Base-by-base conservation (phyloP, 2,888 invertebrate genomes). In the Physocephala rufipes region DNA sequence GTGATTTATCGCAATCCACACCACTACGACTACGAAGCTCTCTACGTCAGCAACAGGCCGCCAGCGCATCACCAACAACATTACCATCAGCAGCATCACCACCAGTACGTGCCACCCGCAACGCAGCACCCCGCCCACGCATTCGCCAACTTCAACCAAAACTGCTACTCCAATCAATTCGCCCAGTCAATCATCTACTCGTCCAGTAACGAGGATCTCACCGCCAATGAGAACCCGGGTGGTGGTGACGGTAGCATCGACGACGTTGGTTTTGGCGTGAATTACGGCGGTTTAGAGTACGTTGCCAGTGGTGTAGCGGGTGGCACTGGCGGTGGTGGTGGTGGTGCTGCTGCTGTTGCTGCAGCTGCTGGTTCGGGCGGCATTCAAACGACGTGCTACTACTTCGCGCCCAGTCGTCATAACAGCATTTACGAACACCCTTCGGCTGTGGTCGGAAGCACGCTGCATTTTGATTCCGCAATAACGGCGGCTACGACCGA, bases 1-100 rank as follows among this genome's bases (percentile, higher is more conserved):
- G 86, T 86, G n/a, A 86, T 86, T 67, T 85, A 86, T 76, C 81
- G 85, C 59, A 86, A 86, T 80, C 85, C 84, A 0, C 84, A 86
- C 74, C 83, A 85, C 73, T 86, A 84, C 78, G 86, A 86, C 77
- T 86, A 85, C 81, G 86, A 86, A 76, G 83, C 85, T 9, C 78
- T 85, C 12, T 85, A 83, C 77, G 83, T 82, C 47, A 62, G 62
- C 68, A 68, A 62, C 80, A 82, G 69, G 63, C 81, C 78, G 53
- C 74, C 63, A 49, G 63, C 65, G 53, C 68, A 71, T 4, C 73
- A 43, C 36, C 55, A 74, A 49, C 73, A 63, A 12, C 67, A 58
- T 9, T 65, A 68, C 36, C 59, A 71, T 15, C 69, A 69, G 19
- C 74, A 74, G 1, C 71, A 70, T 16, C 78, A 72, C 26, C 76